These are phyloP conservation scores for Meriones unguiculatus DNA, from an alignment of 2,113 vertebrate species.

Conservation along the genomic window DNA sequence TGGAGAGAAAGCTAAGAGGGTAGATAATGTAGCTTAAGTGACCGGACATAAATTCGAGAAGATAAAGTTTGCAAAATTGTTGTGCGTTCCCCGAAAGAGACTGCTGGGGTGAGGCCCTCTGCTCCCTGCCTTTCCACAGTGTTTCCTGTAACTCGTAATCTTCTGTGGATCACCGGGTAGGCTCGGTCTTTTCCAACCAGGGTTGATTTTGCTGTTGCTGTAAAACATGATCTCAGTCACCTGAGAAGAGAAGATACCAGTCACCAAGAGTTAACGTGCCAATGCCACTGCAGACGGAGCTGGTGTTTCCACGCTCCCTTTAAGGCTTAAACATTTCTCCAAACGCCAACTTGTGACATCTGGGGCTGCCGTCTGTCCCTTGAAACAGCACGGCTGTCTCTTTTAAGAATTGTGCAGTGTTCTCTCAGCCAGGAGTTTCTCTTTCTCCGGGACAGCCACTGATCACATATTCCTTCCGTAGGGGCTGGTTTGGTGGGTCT, in stretches of 20 bases:
- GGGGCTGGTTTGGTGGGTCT: neutral
- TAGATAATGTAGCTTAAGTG: constrained; percentile 86
- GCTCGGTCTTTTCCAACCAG: neutral
- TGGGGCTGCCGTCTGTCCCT: neutral
- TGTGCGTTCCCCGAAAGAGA: constrained; percentile 60
- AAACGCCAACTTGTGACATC: neutral
- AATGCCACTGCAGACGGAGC: neutral
- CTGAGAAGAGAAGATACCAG: constrained; percentile 35
- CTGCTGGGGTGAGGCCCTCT: neutral
- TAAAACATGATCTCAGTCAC: constrained; percentile 9
- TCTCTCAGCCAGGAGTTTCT: neutral
- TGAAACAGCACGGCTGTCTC: neutral
- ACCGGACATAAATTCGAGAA: constrained; percentile 80
- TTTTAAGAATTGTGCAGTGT: neutral
- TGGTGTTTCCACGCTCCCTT: neutral
- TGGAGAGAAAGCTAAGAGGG: constrained; percentile 84
- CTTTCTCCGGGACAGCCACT: neutral
- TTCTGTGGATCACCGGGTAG: neutral
- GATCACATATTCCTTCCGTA: neutral
- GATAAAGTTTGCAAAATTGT: constrained; percentile 68
- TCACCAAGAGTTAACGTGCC: neutral
- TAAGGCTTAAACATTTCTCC: neutral
- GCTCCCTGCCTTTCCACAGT: neutral
- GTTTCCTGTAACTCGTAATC: neutral
- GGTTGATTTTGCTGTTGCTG: neutral